A percentile compares a stretch with the other conserved stretches of the same genome.
Conservation (phyloP, 2,113 vertebrate genomes). For the Hydrochoerus hydrochaeris region DNA sequence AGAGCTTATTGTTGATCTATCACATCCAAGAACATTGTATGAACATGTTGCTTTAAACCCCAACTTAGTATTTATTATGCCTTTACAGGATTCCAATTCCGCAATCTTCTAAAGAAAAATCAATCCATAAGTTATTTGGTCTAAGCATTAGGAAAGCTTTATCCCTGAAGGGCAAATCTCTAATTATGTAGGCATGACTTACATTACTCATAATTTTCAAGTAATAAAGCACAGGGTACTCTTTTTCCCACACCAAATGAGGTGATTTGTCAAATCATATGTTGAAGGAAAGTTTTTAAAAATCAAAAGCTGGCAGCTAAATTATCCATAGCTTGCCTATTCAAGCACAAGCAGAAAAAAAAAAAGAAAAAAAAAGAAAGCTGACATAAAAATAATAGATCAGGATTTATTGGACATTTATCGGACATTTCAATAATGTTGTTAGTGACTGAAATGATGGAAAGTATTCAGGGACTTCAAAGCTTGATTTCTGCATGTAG, state of each 20-base stretch:
- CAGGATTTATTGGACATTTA: constrained; percentile 60
- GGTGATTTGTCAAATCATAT: constrained; percentile 68
- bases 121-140: constrained; percentile 67
- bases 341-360: constrained; percentile 46
- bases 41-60: constrained; percentile 56
- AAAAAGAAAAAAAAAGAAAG: constrained; percentile 56
- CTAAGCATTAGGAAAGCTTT: constrained; percentile 47
- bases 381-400: constrained; percentile 64
- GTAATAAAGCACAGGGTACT: constrained; percentile 53
- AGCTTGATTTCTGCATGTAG: neutral
- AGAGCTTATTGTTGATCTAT: neutral
- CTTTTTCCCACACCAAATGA: constrained; percentile 47
- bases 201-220: constrained; percentile 74
- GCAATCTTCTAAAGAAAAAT: constrained; percentile 70
- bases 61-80: constrained; percentile 63
- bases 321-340: constrained; percentile 61
- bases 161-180: constrained; percentile 3
- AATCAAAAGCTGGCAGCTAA: constrained; percentile 74
- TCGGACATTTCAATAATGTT: constrained; percentile 37
- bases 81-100: constrained; percentile 52
- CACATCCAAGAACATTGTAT: constrained; percentile 23
- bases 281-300: constrained; percentile 44
- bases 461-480: constrained; percentile 7
- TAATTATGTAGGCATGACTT: constrained; percentile 72
- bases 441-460: constrained; percentile 32